phyloP scores from a whole-genome alignment of 2,888 invertebrate species.

The Nasonia oneida region DNA sequence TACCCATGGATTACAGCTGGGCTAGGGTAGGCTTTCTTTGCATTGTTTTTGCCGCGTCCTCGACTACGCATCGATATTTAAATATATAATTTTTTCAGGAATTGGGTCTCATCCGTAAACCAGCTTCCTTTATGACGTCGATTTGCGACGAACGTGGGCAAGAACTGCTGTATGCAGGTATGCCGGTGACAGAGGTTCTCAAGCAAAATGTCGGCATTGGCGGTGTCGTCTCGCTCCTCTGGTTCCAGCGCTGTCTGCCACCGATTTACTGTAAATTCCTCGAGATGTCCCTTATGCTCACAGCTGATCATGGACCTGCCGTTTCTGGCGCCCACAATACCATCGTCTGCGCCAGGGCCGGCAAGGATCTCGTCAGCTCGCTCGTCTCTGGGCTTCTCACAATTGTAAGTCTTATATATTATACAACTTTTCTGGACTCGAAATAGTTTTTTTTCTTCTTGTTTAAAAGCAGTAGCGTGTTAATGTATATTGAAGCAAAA shows the following conservation, averaged over 20 bases:
- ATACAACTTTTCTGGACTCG: conserved; percentile 32
- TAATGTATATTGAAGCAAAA: not conserved
- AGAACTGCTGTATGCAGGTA: conserved; percentile 97
- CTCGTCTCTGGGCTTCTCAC: conserved; percentile 97
- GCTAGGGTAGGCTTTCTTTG: conserved; percentile 84
- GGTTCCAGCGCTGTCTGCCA: conserved; percentile 99
- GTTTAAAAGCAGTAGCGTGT: not conserved
- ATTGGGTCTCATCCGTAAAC: conserved; percentile 97
- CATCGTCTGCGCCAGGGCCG: conserved; percentile 97
- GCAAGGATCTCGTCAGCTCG: conserved; percentile 98
- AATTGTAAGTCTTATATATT: conserved; percentile 85
- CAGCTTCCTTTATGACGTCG: conserved; percentile 99
- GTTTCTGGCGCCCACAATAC: conserved; percentile 99
- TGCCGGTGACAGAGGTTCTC: conserved; percentile 92
- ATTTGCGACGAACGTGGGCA: conserved; percentile 99
- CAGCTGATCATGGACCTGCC: conserved; percentile 99
- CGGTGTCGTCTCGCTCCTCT: conserved; percentile 96
- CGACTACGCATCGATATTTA: not conserved
- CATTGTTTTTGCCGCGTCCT: not conserved
- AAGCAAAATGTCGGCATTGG: conserved; percentile 98
- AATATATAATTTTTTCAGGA: conserved; percentile 82
- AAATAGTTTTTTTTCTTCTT: not conserved
- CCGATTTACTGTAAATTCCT: conserved; percentile 97
- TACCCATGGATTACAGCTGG: conserved; percentile 99
- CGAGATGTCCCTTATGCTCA: conserved; percentile 99